Conservation (phyloP, 2,797 vertebrate genomes). For the Tenualosa ilisha region DNA sequence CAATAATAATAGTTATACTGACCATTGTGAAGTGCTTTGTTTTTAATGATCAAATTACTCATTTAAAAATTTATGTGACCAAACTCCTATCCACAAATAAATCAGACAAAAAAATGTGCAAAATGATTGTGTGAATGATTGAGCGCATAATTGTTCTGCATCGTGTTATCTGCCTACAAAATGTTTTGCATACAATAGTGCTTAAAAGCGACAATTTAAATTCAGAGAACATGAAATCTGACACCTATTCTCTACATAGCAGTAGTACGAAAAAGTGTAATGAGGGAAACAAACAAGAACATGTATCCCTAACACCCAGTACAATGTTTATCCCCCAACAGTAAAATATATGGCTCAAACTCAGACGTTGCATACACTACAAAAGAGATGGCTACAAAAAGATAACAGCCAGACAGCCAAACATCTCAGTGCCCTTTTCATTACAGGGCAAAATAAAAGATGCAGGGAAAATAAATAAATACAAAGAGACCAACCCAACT, state of each 20-base stretch:
- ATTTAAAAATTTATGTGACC: background rate
- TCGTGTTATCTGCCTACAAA: background rate
- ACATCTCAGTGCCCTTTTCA: background rate
- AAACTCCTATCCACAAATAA: background rate
- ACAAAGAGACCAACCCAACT: background rate
- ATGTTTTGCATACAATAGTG: background rate
- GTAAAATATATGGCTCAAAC: slow-evolving; percentile 5
- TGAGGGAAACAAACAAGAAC: background rate
- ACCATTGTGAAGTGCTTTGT: background rate
- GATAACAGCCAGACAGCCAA: background rate
- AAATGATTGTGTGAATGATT: slow-evolving; percentile 22
- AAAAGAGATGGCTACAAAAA: background rate
- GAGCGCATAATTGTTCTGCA: background rate
- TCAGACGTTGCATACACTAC: background rate
- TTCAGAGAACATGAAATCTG: background rate
- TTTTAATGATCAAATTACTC: background rate
- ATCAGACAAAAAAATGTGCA: background rate
- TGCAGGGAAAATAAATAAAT: background rate
- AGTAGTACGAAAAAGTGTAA: slow-evolving; percentile 1
- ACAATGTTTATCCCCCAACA: background rate
- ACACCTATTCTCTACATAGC: background rate
- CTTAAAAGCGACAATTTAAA: background rate
- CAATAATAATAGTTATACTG: background rate
- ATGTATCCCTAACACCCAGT: background rate
- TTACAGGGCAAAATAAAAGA: background rate